Percentiles rank a stretch among this genome's conserved stretches.
These are phyloP conservation scores for Anguilla rostrata DNA, from an alignment of 2,113 vertebrate genomes.

Conservation along the genomic window DNA sequence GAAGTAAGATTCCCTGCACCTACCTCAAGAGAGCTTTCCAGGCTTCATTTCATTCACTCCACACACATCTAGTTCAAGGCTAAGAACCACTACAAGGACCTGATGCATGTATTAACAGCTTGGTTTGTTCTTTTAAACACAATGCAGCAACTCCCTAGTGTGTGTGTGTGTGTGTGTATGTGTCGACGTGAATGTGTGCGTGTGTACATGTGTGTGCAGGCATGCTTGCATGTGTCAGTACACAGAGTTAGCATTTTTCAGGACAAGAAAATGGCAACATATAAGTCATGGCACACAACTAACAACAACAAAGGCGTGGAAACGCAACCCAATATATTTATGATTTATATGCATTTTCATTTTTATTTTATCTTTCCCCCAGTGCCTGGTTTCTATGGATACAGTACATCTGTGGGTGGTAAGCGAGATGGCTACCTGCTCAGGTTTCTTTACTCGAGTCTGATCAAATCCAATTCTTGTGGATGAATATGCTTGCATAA, in stretches of 20 bases:
- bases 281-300: constrained; percentile 32
- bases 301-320: constrained; percentile 40
- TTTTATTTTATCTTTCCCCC: constrained; percentile 33
- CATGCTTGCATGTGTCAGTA: no score
- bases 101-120: no score
- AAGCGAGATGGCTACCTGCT: constrained; percentile 37
- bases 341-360: constrained; percentile 13
- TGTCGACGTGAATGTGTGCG: no score
- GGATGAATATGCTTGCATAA: neutral
- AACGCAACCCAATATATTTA: neutral
- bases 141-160: no score
- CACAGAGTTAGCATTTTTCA: no score
- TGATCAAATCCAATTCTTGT: neutral
- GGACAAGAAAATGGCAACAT: neutral
- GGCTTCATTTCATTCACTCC: neutral
- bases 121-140: no score
- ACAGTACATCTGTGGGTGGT: constrained; percentile 43
- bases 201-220: no score
- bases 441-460: constrained; percentile 17
- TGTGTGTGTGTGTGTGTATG: no score
- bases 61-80: no score
- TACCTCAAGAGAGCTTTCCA: neutral
- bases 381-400: constrained; percentile 54
- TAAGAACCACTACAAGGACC: no score
- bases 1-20: neutral